A percentile compares a stretch with the other conserved stretches of the same genome.
Conservation (phyloP, 2,888 invertebrate genomes). For the Drosophila pegasa region DNA sequence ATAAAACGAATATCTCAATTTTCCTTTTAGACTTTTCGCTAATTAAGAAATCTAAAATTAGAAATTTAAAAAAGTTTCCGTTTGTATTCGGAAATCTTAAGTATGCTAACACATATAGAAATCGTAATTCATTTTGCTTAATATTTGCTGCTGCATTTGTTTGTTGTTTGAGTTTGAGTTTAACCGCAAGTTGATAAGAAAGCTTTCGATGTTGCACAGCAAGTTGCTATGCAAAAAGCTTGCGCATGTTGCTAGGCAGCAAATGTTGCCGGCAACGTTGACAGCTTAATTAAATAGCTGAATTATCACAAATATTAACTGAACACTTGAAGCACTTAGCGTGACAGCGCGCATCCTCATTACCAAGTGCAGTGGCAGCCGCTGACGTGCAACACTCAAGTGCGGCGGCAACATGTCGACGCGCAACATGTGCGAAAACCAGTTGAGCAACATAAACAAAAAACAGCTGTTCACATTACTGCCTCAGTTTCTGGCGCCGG, state of each 20-base stretch:
- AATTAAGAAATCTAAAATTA: conserved; percentile 3
- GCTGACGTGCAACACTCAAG: conserved; percentile 52
- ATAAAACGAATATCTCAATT: conserved; percentile 20
- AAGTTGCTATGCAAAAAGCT: conserved; percentile 50
- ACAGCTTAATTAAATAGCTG: conserved; percentile 38
- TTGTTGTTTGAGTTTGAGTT: conserved; percentile 3
- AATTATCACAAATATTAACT: conserved; percentile 53
- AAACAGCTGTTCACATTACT: conserved; percentile 70
- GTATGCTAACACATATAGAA: not conserved
- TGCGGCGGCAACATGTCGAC: conserved; percentile 47
- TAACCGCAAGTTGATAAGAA: conserved; percentile 57
- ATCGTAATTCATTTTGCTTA: not conserved
- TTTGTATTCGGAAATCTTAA: not conserved
- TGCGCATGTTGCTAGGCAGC: conserved; percentile 41
- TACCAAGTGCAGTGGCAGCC: conserved; percentile 35
- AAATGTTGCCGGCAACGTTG: conserved; percentile 25
- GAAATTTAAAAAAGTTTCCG: not conserved
- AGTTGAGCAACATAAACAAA: conserved; percentile 78
- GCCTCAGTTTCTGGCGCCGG: conserved; percentile 59
- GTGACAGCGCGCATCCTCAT: conserved; percentile 23
- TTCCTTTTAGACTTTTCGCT: conserved; percentile 3
- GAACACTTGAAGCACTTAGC: conserved; percentile 51
- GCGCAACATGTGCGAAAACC: conserved; percentile 61
- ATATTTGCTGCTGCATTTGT: not conserved
- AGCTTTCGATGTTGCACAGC: conserved; percentile 46